These are phyloP conservation scores for Elephantulus edwardii DNA, from an alignment of 2,113 vertebrate genomes.

Conservation along the genomic window DNA sequence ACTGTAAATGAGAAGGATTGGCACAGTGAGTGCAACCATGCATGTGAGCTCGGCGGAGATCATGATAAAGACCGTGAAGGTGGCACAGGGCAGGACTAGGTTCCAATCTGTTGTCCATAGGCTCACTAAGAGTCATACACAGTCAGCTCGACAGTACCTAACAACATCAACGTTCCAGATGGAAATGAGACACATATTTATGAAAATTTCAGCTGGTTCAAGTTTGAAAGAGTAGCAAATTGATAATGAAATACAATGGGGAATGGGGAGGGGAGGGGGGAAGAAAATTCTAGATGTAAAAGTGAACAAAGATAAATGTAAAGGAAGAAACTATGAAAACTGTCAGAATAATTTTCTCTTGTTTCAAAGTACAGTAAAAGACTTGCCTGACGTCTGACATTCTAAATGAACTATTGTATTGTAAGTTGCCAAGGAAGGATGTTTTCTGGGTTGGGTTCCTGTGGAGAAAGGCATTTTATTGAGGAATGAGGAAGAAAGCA, in stretches of 20 bases:
- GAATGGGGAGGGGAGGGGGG: too few relatives aligned
- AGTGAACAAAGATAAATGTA: background rate
- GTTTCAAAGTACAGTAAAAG: background rate
- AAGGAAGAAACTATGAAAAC: background rate
- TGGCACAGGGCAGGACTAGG: too few relatives aligned
- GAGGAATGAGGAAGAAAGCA: background rate
- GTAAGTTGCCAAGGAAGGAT: background rate
- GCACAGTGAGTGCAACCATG: too few relatives aligned
- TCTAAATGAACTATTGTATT: background rate
- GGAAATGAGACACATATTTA: background rate
- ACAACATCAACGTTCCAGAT: background rate
- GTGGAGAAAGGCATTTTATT: background rate
- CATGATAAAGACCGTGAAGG: too few relatives aligned
- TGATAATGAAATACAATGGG: background rate
- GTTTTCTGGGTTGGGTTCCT: background rate
- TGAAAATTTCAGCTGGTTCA: background rate
- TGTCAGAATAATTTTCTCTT: background rate
- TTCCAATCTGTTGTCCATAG: too few relatives aligned
- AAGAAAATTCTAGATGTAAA: background rate
- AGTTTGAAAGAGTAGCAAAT: constrained; percentile 23
- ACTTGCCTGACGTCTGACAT: background rate
- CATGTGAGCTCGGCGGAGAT: too few relatives aligned
- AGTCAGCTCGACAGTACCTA: too few relatives aligned
- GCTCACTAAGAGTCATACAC: too few relatives aligned
- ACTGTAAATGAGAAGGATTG: too few relatives aligned